Base-by-base conservation (phyloP, 2,888 invertebrate genomes). In the Macroteleia sp. region DNA sequence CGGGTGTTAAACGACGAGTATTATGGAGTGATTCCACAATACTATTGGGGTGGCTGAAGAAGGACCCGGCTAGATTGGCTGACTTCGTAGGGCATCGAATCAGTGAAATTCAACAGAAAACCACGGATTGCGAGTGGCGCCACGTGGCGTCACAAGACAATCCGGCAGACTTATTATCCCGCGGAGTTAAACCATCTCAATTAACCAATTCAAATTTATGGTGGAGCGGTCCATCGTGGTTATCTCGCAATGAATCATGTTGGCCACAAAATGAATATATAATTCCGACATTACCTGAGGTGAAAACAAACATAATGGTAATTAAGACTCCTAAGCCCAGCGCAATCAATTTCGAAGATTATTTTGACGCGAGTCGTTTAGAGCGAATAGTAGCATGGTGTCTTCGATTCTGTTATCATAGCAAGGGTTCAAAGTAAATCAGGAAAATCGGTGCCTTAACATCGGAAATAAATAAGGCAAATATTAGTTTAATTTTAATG, bases 211-310 rank as follows among this genome's bases (percentile, higher is more conserved):
- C 28, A 5, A 20, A 16, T 6, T 22, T 46, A 16, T 62, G 62
- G 62, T 62, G 62, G 62, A 62, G 14, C 9, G 62, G 62, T 9
- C 25, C 48, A 1, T 1, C 25, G 0, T 48, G 62, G 62, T 8
- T 62, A 12, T 34, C 52, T 1, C n/a, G 14, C 3, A 2, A 36
- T 10, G 22, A 54, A 8, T 54, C 36, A 6, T 2, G 12, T 22
- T 54, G 52, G 52, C 36, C 52, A 22, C 50, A 50, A 3, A 50
- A 39, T 8, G 17, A 39, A 9, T 39, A 17, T 17, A 17, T 16
- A 3, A 39, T 39, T 17, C 9, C 39, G 9, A 39, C 39, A 6
- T 19, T 14, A 32, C 50, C 50, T 12, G 32, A 50, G 12, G 32
- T 50, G 3, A 50, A 50, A 8, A 28, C 16, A 9, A 28, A 46